Evolutionary conservation across 2,888 invertebrate species (phyloP).

Genomic region (Carterocephalus palaemon): DNA sequence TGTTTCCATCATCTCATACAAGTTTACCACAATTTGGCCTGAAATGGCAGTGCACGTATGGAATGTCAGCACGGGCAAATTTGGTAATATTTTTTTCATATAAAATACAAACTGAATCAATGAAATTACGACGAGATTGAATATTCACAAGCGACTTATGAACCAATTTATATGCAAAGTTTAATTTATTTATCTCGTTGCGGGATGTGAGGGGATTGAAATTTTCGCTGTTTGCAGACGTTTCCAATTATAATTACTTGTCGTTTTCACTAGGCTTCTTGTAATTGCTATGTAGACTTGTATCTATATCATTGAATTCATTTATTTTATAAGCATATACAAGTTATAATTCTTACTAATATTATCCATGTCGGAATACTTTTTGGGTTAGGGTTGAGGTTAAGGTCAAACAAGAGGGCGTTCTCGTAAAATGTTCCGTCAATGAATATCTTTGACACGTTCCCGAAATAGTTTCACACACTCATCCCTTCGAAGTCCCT

Average conservation of each 20-base stretch:
- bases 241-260: constrained; percentile 8
- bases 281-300: constrained; percentile 1
- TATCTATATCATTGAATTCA: background rate
- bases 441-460: constrained; percentile 4
- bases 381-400: too few species aligned
- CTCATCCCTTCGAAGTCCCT: too few species aligned
- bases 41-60: too few species aligned
- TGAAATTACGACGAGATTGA: constrained; percentile 1
- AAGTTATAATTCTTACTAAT: too few species aligned
- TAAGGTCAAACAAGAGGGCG: constrained; percentile 8
- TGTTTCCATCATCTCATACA: too few species aligned
- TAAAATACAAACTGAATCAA: too few species aligned
- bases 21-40: too few species aligned
- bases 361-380: too few species aligned
- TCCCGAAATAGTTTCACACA: background rate
- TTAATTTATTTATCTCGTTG: constrained; percentile 19
- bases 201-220: constrained; percentile 6
- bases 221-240: constrained; percentile 5
- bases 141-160: constrained; percentile 10
- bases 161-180: constrained; percentile 20
- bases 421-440: background rate
- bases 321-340: too few species aligned
- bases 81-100: too few species aligned
- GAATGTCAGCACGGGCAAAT: too few species aligned
- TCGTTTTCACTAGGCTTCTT: background rate